These are phyloP conservation scores for Typhlomys cinereus DNA, from an alignment of 2,113 vertebrate genomes.

Conservation along the genomic window DNA sequence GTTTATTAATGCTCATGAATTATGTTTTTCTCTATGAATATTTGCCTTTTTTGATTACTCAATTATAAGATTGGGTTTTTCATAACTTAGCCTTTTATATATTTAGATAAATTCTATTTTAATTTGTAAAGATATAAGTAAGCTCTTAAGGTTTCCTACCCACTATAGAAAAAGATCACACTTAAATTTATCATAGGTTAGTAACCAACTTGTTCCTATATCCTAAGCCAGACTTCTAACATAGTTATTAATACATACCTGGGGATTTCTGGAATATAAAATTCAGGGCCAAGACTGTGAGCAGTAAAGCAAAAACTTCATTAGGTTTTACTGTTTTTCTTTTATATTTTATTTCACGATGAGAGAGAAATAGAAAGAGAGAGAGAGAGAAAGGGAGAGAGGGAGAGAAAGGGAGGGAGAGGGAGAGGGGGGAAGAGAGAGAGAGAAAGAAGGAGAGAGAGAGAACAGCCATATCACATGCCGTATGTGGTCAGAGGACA, in stretches of 20 bases:
- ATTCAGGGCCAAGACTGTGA: not conserved
- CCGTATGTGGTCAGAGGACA: too few relatives aligned
- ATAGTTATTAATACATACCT: not conserved
- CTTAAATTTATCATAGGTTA: not conserved
- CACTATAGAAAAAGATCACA: not conserved
- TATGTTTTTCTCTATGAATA: slow-evolving; percentile 34
- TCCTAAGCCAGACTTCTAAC: slow-evolving; percentile 20
- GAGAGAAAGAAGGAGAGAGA: too few relatives aligned
- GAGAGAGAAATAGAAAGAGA: too few relatives aligned
- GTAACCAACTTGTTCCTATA: not conserved
- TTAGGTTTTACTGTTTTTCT: slow-evolving; percentile 37
- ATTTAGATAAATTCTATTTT: slow-evolving; percentile 34
- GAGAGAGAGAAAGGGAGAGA: too few relatives aligned
- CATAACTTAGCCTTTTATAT: not conserved
- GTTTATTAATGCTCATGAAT: slow-evolving; percentile 30
- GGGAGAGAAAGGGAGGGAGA: too few relatives aligned
- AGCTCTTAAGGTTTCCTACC: not conserved
- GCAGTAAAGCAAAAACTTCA: slow-evolving; percentile 23
- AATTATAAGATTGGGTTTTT: not conserved
- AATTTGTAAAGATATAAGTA: slow-evolving; percentile 3
- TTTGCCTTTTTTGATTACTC: not conserved
- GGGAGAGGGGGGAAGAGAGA: too few relatives aligned
- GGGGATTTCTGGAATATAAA: slow-evolving; percentile 63
- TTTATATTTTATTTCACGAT: too few relatives aligned
- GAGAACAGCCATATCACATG: too few relatives aligned